These are phyloP conservation scores for Heterochromis multidens DNA, from an alignment of 2,113 vertebrate species.

Conservation along the genomic window DNA sequence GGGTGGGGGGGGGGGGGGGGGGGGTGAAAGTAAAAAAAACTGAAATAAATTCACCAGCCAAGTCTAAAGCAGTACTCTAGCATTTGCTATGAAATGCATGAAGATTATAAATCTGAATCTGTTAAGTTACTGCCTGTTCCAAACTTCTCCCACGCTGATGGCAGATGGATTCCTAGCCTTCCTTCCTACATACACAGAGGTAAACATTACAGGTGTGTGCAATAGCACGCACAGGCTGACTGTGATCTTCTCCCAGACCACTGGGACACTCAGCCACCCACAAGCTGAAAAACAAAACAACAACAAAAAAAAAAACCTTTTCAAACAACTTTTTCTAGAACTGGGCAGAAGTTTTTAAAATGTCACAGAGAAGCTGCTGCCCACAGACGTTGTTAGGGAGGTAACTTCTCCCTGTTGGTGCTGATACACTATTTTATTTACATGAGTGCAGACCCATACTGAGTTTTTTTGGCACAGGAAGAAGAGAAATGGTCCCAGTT, in stretches of 20 bases:
- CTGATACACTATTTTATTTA: slow-evolving; percentile 26
- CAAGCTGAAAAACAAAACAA: background rate
- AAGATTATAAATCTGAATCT: background rate
- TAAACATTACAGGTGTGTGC: slow-evolving; percentile 51
- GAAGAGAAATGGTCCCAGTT: slow-evolving; percentile 28
- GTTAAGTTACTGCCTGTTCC: background rate
- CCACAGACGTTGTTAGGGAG: slow-evolving; percentile 19
- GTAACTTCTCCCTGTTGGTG: slow-evolving; percentile 50
- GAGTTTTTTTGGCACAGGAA: slow-evolving; percentile 36
- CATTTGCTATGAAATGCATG: background rate
- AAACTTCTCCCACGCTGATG: slow-evolving; percentile 14
- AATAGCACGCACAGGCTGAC: background rate
- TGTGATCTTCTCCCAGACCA: background rate
- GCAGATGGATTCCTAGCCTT: slow-evolving; percentile 26
- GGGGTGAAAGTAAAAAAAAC: background rate
- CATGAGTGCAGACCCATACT: background rate
- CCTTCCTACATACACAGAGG: slow-evolving; percentile 17
- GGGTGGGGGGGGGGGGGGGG: too few relatives aligned
- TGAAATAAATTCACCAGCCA: background rate
- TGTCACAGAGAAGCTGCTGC: background rate
- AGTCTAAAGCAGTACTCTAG: background rate
- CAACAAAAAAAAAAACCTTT: background rate
- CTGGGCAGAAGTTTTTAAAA: background rate
- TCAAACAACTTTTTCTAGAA: background rate
- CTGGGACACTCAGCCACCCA: background rate